Percentiles rank a stretch among this genome's conserved stretches.
phyloP scores from a whole-genome alignment of 2,888 invertebrate species.

The Sarcophaga variegata region DNA sequence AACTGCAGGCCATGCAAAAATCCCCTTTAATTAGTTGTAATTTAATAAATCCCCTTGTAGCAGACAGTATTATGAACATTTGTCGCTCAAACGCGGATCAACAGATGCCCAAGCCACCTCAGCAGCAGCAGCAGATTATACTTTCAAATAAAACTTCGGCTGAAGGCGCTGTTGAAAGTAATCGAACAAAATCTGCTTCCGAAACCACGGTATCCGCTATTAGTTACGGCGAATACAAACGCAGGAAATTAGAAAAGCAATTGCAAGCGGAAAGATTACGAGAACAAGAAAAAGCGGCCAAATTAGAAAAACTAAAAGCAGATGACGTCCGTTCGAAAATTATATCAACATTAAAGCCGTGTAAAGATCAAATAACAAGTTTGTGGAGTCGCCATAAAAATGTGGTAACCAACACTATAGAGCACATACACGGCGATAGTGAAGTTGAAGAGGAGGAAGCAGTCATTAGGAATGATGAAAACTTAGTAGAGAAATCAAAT shows the following conservation, averaged over 20 bases:
- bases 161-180: not conserved
- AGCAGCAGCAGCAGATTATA: not conserved
- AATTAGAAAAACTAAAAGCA: not conserved
- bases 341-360: constrained; percentile 28
- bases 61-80: constrained; percentile 32
- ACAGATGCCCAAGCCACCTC: not conserved
- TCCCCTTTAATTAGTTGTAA: constrained; percentile 38
- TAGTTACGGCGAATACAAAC: constrained; percentile 70
- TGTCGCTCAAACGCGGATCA: not conserved
- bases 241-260: constrained; percentile 49
- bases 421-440: not conserved
- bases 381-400: constrained; percentile 26
- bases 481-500: not conserved
- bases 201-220: not conserved
- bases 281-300: constrained; percentile 23
- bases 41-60: constrained; percentile 2
- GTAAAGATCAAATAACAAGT: constrained; percentile 20
- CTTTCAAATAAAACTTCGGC: constrained; percentile 1
- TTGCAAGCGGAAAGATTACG: constrained; percentile 38
- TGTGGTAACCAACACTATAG: not conserved
- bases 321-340: constrained; percentile 40
- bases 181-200: not conserved
- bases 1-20: constrained; percentile 60
- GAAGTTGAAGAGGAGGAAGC: not conserved
- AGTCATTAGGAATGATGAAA: not conserved